Base-by-base conservation (phyloP, 2,888 invertebrate species). In the Athrips mouffetella region DNA sequence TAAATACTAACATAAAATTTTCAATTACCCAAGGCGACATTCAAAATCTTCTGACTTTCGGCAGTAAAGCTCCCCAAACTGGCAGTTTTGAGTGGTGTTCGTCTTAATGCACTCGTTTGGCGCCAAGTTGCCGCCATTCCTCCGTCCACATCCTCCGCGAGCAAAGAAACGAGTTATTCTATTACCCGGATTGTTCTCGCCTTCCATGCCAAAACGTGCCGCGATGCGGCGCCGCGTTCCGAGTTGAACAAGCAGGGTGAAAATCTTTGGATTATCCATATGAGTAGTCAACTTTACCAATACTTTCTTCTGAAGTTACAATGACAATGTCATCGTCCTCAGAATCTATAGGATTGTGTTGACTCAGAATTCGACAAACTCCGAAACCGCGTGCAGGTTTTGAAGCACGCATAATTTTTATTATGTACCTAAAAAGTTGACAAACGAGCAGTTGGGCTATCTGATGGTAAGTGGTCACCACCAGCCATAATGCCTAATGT, bases 131-230 rank as follows among this genome's bases (percentile, higher is more conserved):
- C 62, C 75, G 76, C 73, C 67, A 50, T 49, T 45, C 54, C 56
- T 54, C 51, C 61, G 58, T 55, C 52, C 27, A 27, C 27, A 55
- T 58, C 51, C 52, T 53, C 49, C 53, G 55, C 60, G 45, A 53
- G 62, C 63, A 67, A 75, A 75, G 73, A 75, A 77, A 74, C 68
- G 67, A 78, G 66, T 74, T 72, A 83, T 83, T 82, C 81, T 83
- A 83, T 85, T 83, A 82, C 63, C 71, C 70, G 76, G 82, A 85
- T 83, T 82, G 82, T 85, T 84, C 84, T 80, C 83, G 84, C 82
- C 82, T 79, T 60, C 65, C 67, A 73, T 80, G 85, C 83, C 86
- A 83, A 81, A 83, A 81, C 72, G 63, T 70, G 67, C 20, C n/a
- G 20, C 37, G 18, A n/a, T 21, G 18, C 10, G 21, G 1, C 1